These are phyloP conservation scores for Ctenodactylus gundi DNA, from an alignment of 2,113 vertebrate genomes.

Conservation along the genomic window DNA sequence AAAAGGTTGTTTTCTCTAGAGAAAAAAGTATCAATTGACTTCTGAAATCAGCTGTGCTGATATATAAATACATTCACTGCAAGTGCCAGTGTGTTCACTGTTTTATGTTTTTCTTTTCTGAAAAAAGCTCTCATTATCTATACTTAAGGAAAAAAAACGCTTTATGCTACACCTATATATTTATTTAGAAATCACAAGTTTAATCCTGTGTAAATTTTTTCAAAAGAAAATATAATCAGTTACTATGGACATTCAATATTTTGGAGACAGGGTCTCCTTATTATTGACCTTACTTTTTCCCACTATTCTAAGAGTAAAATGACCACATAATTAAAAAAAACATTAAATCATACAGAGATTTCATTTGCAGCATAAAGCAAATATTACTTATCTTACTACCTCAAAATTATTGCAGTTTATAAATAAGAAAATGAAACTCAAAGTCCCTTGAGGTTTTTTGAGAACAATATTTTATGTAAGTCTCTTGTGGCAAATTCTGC, in stretches of 20 bases:
- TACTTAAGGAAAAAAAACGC: not conserved
- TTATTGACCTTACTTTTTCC: not conserved
- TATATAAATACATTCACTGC: not conserved
- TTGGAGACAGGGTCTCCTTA: not conserved
- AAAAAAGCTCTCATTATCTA: not conserved
- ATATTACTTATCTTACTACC: not conserved
- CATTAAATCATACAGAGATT: no score
- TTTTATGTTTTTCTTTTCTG: not conserved
- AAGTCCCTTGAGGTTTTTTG: not conserved
- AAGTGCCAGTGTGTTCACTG: not conserved
- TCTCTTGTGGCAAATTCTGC: not conserved
- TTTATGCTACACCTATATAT: not conserved
- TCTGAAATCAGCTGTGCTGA: conserved; percentile 33
- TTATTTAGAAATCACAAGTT: not conserved
- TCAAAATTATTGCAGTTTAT: not conserved
- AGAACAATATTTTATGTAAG: not conserved
- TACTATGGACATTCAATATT: not conserved
- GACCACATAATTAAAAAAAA: not conserved
- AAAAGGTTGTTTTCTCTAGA: not conserved
- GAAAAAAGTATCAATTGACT: not conserved
- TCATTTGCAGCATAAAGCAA: not conserved
- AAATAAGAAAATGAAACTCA: conserved; percentile 3
- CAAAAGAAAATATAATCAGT: not conserved
- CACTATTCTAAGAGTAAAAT: not conserved
- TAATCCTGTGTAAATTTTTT: not conserved